Base-by-base conservation (phyloP, 2,797 vertebrate genomes). In the Semaprochilodus insignis region DNA sequence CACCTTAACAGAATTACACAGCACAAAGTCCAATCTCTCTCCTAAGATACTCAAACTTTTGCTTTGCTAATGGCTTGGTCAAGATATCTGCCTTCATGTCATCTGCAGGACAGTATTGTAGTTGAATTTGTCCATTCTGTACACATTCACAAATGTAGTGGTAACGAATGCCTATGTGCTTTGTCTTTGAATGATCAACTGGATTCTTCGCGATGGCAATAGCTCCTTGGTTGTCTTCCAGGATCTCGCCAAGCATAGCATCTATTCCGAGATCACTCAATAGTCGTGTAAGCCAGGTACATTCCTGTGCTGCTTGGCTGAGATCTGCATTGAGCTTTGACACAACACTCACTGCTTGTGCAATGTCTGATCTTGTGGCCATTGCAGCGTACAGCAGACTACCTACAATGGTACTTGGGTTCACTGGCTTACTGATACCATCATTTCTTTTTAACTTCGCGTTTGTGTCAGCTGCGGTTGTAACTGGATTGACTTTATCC, bases 141-240 rank as follows among this genome's bases (percentile, higher is more conserved):
- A 90, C 78, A 91, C 82, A 87, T 79, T 88, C 82, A 87, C 48
- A 25, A 23, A 87, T 88, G 84, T 88, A 88, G 1, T 90, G 88
- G 16, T 89, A 84, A 7, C 23, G 31, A 85, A 87, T 88, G 83
- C 89, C 87, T 57, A 83, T 88, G 82, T 89, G 81, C 11, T 89
- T 88, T 0, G 87, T 89, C 11, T 78, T 83, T 52, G 73, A 83
- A 27, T 87, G 82, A n/a, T 87, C 36, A 4, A 85, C 75, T 19
- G 88, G 82, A 85, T 88, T 88, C 51, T 87, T 89, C 6, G 71
- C 55, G 0, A 88, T 88, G 70, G 86, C 71, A 5, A 82, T 88
- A 1, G 81, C 84, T 87, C 81, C 79, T 85, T 88, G n/a, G n/a
- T n/a, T 87, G 63, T 89, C 85, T 3, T 88, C 85, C 82, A 80